Base-by-base conservation (phyloP, 2,113 vertebrate genomes). In the Anguilla japonica region DNA sequence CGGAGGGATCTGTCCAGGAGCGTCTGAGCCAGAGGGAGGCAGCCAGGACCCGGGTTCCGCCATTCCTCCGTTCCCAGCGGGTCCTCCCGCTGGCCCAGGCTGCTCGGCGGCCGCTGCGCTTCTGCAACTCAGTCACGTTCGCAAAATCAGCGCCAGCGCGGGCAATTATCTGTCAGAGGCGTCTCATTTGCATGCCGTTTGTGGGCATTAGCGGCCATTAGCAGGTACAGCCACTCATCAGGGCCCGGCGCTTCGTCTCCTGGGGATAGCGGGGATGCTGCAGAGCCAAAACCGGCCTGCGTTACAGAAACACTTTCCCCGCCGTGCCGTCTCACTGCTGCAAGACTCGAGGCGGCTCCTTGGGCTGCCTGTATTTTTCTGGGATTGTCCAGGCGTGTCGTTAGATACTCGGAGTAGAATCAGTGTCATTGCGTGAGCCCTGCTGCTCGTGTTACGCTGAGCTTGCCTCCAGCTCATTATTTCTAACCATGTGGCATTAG, bases 121-220 rank as follows among this genome's bases (percentile, higher is more conserved):
- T 89, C 88, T 87, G 87, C 87, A 93, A 92, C 84, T 83, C 88
- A 91, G 89, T 89, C 89, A 87, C 93, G 94, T 95, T 94, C 88
- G 94, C 95, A 93, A 95, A 90, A 53, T 90, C 85, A 87, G 89
- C 90, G 92, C 34, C 34, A 34, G 93, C 91, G 93, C 91, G 92
- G 83, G 92, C 93, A 94, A 94, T 94, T 95, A 94, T 93, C 92
- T 93, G 93, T 94, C 93, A 94, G 85, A 91, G 90, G 87, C 91
- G 92, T 93, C 94, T 93, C 85, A 87, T 91, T 91, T 93, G 90
- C 89, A 88, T 94, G 92, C 90, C 88, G n/a, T 92, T 89, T 89
- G 89, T 88, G 93, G 92, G 90, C 89, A 94, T 95, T 94, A 94
- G 90, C 87, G 81, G 87, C 92, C 91, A 93, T 94, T 94, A 93